Evolutionary conservation across 2,888 invertebrate species (phyloP), one percentile per base, ranked within the genome.

Genomic region (Leptopterna dolabrata): DNA sequence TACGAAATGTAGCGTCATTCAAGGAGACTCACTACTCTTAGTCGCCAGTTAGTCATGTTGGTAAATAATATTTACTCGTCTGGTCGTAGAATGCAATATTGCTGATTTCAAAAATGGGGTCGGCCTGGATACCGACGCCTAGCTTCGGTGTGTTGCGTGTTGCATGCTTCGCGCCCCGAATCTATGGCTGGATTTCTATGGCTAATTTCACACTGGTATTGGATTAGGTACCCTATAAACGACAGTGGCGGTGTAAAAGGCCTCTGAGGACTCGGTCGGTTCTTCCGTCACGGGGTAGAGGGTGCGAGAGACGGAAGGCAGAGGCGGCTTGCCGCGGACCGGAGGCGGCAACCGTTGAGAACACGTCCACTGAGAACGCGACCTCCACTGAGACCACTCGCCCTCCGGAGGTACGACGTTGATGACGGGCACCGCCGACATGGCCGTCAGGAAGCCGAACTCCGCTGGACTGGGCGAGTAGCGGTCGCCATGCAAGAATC

Each of bases 321-420:
- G 41, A 41, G 41, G 19, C 73, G 43, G 9, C 51, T 85, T 27
- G 30, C 84, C 71, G 36, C 7, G 7, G 4, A 2, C 36, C 41
- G 78, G 45, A 43, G 24, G 7, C 36, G 7, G 36, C 11, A 63
- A 63, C 63, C 19, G 24, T 24, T 0, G 11, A n/a, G 63, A 63
- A 11, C 63, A 27, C 24, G 63, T 7, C 55, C 55, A 19, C 19
- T n/a, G 19, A 4, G 63, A 63, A 63, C 55, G 9, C 24, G 63
- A 19, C n/a, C n/a, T n/a, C n/a, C n/a, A n/a, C n/a, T n/a, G n/a
- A n/a, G 51, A 51, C 51, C 51, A 19, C 24, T 30, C 43, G n/a
- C 3, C 14, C 63, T 83, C 83, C 63, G 83, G 83, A 43, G 83
- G 70, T 13, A 83, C 14, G 83, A 83, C 19, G 43, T 83, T 83